These are phyloP conservation scores for Progne subis DNA, from an alignment of 2,113 vertebrate genomes.

Conservation along the genomic window DNA sequence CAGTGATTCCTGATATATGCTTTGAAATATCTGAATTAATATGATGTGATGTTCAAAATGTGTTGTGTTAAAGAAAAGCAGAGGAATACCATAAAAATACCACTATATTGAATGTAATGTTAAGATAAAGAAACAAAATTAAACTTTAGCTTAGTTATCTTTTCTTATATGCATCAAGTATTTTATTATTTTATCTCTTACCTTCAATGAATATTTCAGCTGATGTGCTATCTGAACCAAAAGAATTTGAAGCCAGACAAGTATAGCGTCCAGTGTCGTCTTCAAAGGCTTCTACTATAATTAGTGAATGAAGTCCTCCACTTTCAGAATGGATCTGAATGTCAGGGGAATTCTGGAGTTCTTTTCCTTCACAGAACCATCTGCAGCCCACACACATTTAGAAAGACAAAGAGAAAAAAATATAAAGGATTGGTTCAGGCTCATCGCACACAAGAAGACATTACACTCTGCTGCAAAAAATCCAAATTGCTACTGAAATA, in stretches of 20 bases:
- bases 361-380: conserved; percentile 98
- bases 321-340: conserved; percentile 86
- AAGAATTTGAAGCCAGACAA: conserved; percentile 90
- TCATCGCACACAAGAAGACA: not conserved
- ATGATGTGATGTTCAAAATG: not conserved
- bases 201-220: conserved; percentile 98
- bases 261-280: conserved; percentile 98
- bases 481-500: conserved; percentile 17
- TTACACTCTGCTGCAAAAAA: conserved; percentile 34
- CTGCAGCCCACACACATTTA: conserved; percentile 73
- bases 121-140: not conserved
- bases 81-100: not conserved
- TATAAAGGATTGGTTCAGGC: conserved; percentile 7
- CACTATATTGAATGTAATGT: not conserved
- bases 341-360: conserved; percentile 89
- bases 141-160: not conserved
- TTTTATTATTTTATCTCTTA: conserved; percentile 56
- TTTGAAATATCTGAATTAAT: not conserved
- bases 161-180: not conserved
- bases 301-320: conserved; percentile 85
- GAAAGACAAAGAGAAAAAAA: conserved; percentile 15
- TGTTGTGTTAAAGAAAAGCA: not conserved
- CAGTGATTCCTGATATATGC: not conserved
- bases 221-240: conserved; percentile 92
- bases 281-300: conserved; percentile 95